Conservation (phyloP, 2,113 vertebrate species). For the Gasterosteus nipponicus region DNA sequence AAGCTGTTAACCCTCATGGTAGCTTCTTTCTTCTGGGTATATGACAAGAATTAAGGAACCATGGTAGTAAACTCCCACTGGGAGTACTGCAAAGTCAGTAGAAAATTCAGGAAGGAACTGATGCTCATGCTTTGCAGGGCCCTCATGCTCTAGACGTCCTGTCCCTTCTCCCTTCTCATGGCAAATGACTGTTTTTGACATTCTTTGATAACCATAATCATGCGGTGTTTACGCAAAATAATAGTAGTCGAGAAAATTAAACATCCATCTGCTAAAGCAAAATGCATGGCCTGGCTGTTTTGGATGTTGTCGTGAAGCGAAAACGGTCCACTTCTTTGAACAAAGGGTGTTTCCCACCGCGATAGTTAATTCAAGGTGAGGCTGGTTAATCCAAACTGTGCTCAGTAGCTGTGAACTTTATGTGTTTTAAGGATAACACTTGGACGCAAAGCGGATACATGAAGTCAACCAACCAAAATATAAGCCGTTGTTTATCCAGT, state of each 20-base stretch:
- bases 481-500: neutral
- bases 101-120: slow-evolving; percentile 52
- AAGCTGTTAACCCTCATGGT: neutral
- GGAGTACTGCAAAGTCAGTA: slow-evolving; percentile 16
- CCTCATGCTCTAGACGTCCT: neutral
- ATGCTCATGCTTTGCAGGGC: neutral
- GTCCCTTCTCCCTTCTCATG: neutral
- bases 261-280: neutral
- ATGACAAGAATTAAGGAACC: neutral
- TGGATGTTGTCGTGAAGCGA: no score
- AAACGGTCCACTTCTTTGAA: neutral
- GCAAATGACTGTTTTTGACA: slow-evolving; percentile 23
- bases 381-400: slow-evolving; percentile 1
- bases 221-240: slow-evolving; percentile 1
- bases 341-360: slow-evolving; percentile 7
- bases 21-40: neutral
- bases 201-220: slow-evolving; percentile 20
- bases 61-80: neutral
- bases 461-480: neutral
- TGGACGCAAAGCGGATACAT: neutral
- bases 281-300: neutral
- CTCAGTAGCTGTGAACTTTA: neutral
- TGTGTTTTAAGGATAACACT: neutral
- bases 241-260: slow-evolving; percentile 6
- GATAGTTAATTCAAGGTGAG: neutral